phyloP scores from a whole-genome alignment of 2,113 vertebrate species.

The Amblyornis subalaris region DNA sequence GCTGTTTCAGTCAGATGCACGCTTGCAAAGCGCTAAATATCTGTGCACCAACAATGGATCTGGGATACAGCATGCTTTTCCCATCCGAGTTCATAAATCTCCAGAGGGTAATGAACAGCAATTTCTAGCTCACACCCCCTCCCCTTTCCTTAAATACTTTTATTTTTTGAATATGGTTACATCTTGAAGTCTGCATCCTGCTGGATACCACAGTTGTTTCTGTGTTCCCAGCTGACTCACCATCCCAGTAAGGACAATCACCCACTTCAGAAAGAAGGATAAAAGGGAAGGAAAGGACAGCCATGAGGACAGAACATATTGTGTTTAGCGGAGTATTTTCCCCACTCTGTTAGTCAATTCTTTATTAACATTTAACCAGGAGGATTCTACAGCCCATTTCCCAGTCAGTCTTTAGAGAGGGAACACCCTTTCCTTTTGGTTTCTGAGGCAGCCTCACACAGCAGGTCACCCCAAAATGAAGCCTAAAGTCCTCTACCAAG shows the following conservation, averaged over 20 bases:
- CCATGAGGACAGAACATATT: background rate
- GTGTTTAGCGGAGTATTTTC: background rate
- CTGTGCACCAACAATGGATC: background rate
- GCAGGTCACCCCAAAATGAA: background rate
- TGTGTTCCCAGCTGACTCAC: background rate
- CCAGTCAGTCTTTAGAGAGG: background rate
- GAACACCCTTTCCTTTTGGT: background rate
- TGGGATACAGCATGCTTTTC: background rate
- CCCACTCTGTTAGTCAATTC: background rate
- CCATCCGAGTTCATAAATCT: background rate
- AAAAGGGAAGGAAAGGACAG: background rate
- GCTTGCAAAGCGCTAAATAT: background rate
- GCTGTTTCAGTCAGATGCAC: background rate
- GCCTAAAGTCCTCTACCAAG: background rate
- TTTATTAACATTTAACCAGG: background rate
- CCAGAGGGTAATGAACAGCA: accelerated
- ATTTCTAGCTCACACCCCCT: background rate
- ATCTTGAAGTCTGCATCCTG: background rate
- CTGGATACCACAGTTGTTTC: background rate
- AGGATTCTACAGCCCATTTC: background rate
- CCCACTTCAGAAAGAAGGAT: background rate
- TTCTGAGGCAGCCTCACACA: background rate
- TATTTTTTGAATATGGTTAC: background rate
- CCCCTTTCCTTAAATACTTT: background rate
- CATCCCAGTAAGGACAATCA: background rate